phyloP scores from a whole-genome alignment of 2,113 vertebrate species.

The Ranitomeya variabilis region DNA sequence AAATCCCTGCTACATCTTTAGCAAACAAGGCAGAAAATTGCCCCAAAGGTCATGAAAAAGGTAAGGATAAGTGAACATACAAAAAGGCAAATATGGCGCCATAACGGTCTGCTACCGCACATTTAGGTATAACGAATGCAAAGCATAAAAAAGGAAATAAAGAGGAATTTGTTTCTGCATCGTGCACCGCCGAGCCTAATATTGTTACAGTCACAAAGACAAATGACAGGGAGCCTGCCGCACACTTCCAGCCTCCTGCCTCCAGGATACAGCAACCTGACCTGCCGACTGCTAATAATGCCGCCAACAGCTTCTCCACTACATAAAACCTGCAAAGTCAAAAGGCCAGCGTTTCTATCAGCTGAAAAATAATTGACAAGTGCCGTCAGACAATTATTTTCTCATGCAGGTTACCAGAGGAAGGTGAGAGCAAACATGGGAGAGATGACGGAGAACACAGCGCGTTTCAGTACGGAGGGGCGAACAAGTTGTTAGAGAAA shows the following conservation, averaged over 20 bases:
- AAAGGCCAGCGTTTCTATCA: constrained; percentile 28
- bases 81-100: no score
- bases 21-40: no score
- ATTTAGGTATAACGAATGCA: no score
- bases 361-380: constrained; percentile 28
- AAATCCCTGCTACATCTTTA: no score
- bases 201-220: constrained; percentile 22
- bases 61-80: no score
- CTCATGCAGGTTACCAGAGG: constrained; percentile 8
- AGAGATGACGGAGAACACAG: constrained; percentile 36
- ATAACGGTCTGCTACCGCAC: no score
- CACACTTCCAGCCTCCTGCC: neutral
- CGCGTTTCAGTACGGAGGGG: constrained; percentile 37
- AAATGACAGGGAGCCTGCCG: constrained; percentile 14
- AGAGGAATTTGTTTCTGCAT: neutral
- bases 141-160: neutral
- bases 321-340: neutral
- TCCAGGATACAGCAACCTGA: neutral
- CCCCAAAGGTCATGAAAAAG: no score
- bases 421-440: neutral
- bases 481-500: constrained; percentile 18
- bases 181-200: neutral
- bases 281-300: constrained; percentile 39
- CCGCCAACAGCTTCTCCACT: neutral
- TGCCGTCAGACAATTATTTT: constrained; percentile 47